Percentiles rank a stretch among this genome's conserved stretches.
phyloP scores from a whole-genome alignment of 2,888 invertebrate species.

The Callinectes sapidus region DNA sequence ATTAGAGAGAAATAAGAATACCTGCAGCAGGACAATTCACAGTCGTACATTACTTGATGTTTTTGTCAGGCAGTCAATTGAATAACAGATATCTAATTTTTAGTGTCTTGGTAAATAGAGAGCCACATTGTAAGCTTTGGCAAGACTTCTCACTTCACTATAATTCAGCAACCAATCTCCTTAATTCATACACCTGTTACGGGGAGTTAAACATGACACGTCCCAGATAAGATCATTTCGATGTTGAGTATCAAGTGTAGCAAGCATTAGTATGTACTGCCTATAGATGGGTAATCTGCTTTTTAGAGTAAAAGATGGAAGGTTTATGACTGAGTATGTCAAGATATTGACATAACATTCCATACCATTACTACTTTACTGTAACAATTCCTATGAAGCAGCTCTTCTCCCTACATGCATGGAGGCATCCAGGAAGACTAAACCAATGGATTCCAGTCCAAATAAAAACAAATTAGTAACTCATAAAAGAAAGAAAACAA shows the following conservation, averaged over 20 bases:
- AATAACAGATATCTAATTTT: not conserved
- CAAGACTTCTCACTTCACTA: not conserved
- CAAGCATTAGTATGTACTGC: not conserved
- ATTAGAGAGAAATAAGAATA: constrained; percentile 9
- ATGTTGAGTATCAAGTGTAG: not conserved
- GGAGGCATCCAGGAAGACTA: not conserved
- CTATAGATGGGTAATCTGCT: not conserved
- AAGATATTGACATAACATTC: not conserved
- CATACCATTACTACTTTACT: not conserved
- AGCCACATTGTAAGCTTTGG: constrained; percentile 13
- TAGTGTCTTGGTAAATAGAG: constrained; percentile 18
- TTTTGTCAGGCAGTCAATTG: not conserved
- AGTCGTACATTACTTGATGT: not conserved
- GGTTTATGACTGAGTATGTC: not conserved
- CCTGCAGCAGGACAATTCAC: not conserved
- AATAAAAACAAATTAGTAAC: not conserved
- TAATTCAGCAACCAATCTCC: not conserved
- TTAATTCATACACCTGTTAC: not conserved
- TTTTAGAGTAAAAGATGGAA: not conserved
- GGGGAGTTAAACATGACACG: not conserved
- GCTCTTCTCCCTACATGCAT: not conserved
- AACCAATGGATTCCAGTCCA: not conserved
- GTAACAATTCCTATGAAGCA: not conserved
- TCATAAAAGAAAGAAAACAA: too few species aligned
- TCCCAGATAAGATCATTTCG: not conserved